Evolutionary conservation across 2,113 vertebrate species (phyloP).

Genomic region (Drymodes brunneopygia): DNA sequence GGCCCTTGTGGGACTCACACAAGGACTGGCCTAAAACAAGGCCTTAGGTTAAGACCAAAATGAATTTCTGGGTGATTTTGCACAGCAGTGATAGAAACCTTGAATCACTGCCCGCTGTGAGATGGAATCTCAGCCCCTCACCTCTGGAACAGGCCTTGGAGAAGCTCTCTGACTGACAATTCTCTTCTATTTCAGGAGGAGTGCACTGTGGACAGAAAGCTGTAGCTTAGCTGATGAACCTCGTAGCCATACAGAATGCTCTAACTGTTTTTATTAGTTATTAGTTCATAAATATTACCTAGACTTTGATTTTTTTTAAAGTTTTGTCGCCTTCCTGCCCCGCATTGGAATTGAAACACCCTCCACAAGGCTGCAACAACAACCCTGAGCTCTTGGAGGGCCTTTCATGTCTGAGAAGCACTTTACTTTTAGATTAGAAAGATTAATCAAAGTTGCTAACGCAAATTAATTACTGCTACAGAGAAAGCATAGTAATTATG

Average conservation of each 20-base stretch:
- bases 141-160: background rate
- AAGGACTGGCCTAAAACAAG: background rate
- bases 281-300: background rate
- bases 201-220: background rate
- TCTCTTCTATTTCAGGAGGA: background rate
- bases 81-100: accelerated
- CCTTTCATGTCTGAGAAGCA: slow-evolving; percentile 54
- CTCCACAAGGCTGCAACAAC: background rate
- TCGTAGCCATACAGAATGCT: background rate
- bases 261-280: background rate
- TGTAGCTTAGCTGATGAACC: background rate
- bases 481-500: slow-evolving; percentile 55
- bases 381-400: background rate
- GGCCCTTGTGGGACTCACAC: background rate
- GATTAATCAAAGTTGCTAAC: slow-evolving; percentile 61
- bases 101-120: background rate
- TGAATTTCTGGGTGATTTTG: background rate
- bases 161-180: background rate
- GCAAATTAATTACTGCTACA: slow-evolving; percentile 62
- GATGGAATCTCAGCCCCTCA: background rate
- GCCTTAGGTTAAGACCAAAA: background rate
- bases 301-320: background rate
- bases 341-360: background rate
- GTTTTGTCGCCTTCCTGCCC: background rate
- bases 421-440: slow-evolving; percentile 53